These are phyloP conservation scores for Orycteropus afer DNA, from an alignment of 2,113 vertebrate species.

Conservation along the genomic window DNA sequence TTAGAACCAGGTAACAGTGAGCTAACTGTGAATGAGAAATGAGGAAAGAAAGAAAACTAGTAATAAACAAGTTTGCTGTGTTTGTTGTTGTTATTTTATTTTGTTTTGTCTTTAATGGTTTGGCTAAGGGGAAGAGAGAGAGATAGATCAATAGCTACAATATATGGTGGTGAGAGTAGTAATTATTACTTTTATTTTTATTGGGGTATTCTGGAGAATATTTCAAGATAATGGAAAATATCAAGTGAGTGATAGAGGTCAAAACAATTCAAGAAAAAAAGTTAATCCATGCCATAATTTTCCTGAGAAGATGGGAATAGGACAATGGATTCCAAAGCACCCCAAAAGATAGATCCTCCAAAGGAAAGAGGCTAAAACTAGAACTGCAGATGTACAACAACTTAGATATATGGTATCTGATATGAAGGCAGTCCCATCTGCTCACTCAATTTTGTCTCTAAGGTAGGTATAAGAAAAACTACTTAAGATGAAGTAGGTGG, in stretches of 20 bases:
- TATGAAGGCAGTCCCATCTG: not conserved
- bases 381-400: not conserved
- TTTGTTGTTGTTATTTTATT: accelerated
- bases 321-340: not conserved
- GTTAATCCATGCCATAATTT: not conserved
- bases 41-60: not conserved
- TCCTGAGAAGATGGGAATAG: not conserved
- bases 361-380: not conserved
- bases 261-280: not conserved
- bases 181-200: not conserved
- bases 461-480: not conserved
- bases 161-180: not conserved
- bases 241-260: not conserved
- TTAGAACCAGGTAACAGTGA: accelerated
- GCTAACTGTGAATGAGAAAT: not conserved
- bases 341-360: not conserved
- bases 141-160: not conserved
- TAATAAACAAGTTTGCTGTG: not conserved
- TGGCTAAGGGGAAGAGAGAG: not conserved
- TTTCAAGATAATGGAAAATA: not conserved
- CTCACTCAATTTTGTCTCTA: not conserved
- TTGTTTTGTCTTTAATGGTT: not conserved
- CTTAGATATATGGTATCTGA: not conserved
- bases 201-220: not conserved
- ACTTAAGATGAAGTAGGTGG: not conserved